Conservation (phyloP, 2,888 invertebrate genomes). For the Erpobdella octoculata region DNA sequence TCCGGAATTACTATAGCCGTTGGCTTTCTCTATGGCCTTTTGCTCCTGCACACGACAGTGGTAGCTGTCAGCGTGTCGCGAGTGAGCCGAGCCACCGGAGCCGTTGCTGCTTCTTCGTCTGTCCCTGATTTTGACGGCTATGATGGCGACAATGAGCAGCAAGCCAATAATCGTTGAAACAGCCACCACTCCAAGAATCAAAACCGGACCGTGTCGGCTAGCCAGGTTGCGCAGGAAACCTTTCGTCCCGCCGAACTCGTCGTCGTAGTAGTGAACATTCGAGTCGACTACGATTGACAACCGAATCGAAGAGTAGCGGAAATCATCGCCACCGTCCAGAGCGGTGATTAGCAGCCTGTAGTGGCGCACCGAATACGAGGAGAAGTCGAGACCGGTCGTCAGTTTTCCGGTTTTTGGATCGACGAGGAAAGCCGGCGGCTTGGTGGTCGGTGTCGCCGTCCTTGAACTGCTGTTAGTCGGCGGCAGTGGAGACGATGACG, state of each 20-base stretch:
- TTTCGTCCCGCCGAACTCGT: background rate
- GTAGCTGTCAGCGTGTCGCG: background rate
- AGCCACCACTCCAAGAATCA: slow-evolving; percentile 6
- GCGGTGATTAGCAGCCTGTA: slow-evolving; percentile 20
- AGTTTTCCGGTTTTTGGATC: slow-evolving; percentile 10
- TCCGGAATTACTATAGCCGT: background rate
- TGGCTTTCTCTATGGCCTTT: slow-evolving; percentile 13
- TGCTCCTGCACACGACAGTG: slow-evolving; percentile 10
- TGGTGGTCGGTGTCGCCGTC: background rate
- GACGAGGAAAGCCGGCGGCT: slow-evolving; percentile 11
- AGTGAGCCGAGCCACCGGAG: background rate
- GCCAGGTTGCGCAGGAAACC: slow-evolving; percentile 6
- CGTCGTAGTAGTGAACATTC: background rate
- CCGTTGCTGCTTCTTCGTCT: background rate
- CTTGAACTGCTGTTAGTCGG: background rate
- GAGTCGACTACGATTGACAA: slow-evolving; percentile 8
- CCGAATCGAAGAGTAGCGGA: background rate
- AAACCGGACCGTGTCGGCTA: background rate
- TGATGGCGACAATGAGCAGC: slow-evolving; percentile 15
- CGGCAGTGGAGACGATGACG: background rate
- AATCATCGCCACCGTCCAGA: background rate
- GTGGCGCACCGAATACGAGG: background rate
- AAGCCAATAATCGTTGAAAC: background rate
- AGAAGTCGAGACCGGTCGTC: background rate
- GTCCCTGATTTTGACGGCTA: slow-evolving; percentile 17